Percentiles rank a stretch among this genome's conserved stretches.
Conservation (phyloP, 1,140 invertebrate species). For the Goniozus legneri region DNA sequence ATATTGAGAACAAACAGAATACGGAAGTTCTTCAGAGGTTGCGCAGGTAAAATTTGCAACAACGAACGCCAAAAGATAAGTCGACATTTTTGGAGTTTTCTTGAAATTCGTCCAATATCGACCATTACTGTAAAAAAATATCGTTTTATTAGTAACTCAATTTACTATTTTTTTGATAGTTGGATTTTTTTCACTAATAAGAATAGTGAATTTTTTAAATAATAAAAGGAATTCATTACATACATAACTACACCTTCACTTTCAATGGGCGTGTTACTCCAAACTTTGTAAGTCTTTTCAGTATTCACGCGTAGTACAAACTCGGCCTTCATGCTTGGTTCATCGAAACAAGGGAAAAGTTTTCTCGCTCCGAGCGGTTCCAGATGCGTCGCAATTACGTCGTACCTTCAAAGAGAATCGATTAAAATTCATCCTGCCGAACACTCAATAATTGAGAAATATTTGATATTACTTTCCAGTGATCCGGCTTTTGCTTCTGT, state of each 20-base stretch:
- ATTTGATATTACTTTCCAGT: too few species aligned
- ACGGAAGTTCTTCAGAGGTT: background rate
- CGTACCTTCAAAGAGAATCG: constrained; percentile 33
- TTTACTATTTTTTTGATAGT: too few species aligned
- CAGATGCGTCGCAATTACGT: constrained; percentile 61
- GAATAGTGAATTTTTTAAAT: constrained; percentile 2
- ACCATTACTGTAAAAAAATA: constrained; percentile 27
- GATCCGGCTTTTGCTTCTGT: too few species aligned
- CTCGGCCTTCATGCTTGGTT: constrained; percentile 64
- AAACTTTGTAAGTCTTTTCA: constrained; percentile 33
- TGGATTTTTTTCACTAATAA: too few species aligned
- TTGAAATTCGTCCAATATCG: constrained; percentile 56
- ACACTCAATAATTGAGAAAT: too few species aligned
- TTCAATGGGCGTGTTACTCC: constrained; percentile 48
- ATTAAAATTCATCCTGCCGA: too few species aligned
- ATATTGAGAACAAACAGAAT: constrained; percentile 42
- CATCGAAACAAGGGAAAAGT: constrained; percentile 69
- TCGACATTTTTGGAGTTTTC: constrained; percentile 69
- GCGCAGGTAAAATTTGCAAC: constrained; percentile 61
- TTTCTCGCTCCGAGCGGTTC: constrained; percentile 60
- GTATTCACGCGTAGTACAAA: constrained; percentile 56
- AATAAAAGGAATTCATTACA: background rate
- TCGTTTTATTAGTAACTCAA: too few species aligned
- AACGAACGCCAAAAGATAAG: constrained; percentile 71
- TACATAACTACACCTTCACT: background rate